Base-by-base conservation (phyloP, 2,113 vertebrate species). In the Dipodomys merriami region DNA sequence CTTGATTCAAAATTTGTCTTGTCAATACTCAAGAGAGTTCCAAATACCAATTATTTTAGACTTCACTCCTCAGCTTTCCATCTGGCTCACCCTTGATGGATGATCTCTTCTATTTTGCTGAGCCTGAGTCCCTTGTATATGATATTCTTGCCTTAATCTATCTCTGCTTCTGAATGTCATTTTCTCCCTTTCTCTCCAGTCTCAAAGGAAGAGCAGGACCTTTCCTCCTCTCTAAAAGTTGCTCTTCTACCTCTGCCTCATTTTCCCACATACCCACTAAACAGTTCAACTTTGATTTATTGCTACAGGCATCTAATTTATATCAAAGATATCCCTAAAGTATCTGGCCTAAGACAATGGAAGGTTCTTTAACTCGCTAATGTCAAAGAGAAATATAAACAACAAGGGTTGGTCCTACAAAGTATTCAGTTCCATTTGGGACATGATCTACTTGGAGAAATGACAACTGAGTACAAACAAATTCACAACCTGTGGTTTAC, bases 231-330 rank as follows among this genome's bases (percentile, higher is more conserved):
- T 90, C 92, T 76, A 92, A 53, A 60, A 69, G 1, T 29, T 67
- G 23, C 13, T 10, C 49, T 77, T 96, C 39, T 83, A 71, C 39
- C 27, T 91, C 68, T 93, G 39, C 68, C 68, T 95, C 91, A 64
- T 27, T 78, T 65, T 22, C 49, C 60, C 85, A 83, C 81, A 93
- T 84, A 20, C 30, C 53, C 85, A 5, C 57, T 92, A 29, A 62
- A 80, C 0, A 53, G 49, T 74, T 71, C 8, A 80, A 18, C 25
- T 60, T 95, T 53, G 12, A 46, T 69, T 64, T 72, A 33, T 69
- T 82, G 9, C 10, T 4, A 69, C 3, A 18, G 19, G 19, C 8
- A 78, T 73, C 27, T 92, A 79, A 76, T 76, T 95, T 88, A 80
- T 19, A 81, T 82, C 57, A 86, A 33, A 53, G 35, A 85, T 12